Conservation (phyloP, 2,888 invertebrate species). For the Leuctra nigra region DNA sequence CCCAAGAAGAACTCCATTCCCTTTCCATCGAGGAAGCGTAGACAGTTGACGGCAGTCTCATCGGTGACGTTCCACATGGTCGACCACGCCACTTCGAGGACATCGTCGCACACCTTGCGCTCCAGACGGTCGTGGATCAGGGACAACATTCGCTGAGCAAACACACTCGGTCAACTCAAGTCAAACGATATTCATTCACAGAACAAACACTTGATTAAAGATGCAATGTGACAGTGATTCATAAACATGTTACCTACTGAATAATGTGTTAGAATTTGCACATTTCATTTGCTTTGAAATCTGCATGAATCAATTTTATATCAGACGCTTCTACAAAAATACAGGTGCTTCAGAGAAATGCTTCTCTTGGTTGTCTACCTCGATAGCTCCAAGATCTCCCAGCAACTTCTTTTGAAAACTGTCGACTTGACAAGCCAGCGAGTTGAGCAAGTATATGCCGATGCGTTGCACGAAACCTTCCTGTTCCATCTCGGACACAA, state of each 20-base stretch:
- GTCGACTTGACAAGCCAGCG: constrained; percentile 93
- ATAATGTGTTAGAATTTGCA: no score
- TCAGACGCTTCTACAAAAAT: no score
- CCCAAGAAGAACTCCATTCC: constrained; percentile 88
- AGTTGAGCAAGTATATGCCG: constrained; percentile 90
- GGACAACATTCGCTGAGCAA: constrained; percentile 71
- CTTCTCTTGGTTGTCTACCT: constrained; percentile 49
- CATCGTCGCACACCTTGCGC: constrained; percentile 80
- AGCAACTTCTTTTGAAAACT: constrained; percentile 86
- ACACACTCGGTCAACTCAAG: background rate
- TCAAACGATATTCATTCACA: no score
- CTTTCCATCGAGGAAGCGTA: constrained; percentile 75
- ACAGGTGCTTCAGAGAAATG: no score
- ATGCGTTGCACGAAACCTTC: constrained; percentile 92
- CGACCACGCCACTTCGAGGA: constrained; percentile 96
- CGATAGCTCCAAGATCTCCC: constrained; percentile 82
- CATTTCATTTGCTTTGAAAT: no score
- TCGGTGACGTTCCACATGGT: constrained; percentile 99
- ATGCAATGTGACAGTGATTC: no score
- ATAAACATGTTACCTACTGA: no score
- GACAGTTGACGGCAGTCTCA: constrained; percentile 92
- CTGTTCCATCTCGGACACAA: constrained; percentile 72
- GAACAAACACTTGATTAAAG: no score
- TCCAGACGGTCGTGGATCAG: constrained; percentile 77
- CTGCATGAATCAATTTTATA: no score